phyloP scores from a whole-genome alignment of 2,113 vertebrate species.

The Anolis sagrei region DNA sequence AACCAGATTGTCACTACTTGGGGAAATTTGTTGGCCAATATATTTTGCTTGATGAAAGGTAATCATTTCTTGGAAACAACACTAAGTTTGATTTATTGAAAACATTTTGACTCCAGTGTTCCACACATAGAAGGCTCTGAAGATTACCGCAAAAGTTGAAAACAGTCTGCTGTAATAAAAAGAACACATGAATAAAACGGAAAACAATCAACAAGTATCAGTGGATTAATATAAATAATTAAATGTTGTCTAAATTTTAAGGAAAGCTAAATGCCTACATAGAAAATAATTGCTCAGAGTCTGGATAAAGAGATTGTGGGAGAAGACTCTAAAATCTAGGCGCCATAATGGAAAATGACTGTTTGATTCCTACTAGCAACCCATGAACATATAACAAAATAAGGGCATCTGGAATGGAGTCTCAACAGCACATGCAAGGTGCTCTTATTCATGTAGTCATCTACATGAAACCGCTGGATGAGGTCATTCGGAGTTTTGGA shows the following conservation, averaged over 20 bases:
- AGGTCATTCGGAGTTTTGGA: too few relatives aligned
- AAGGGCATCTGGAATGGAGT: neutral
- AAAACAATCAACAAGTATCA: neutral
- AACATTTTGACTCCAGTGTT: neutral
- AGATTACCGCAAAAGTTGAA: neutral
- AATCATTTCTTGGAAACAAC: constrained; percentile 1
- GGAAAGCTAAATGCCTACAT: neutral
- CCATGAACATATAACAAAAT: neutral
- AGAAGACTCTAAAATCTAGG: neutral
- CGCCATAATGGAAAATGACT: neutral
- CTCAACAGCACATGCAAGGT: neutral
- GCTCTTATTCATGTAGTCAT: too few relatives aligned
- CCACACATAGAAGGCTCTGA: neutral
- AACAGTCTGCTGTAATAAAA: neutral
- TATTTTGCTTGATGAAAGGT: neutral
- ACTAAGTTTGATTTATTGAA: constrained; percentile 16
- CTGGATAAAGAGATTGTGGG: too few relatives aligned
- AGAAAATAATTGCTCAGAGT: neutral
- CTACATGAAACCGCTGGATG: too few relatives aligned
- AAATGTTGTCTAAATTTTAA: neutral
- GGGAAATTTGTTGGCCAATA: neutral
- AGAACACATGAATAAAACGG: neutral
- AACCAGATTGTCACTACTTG: neutral
- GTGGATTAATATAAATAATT: neutral
- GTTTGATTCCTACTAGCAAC: neutral